Evolutionary conservation across 1,140 invertebrate species (phyloP), one percentile per base, ranked within the genome.

Genomic region (Drosophila baimaii): DNA sequence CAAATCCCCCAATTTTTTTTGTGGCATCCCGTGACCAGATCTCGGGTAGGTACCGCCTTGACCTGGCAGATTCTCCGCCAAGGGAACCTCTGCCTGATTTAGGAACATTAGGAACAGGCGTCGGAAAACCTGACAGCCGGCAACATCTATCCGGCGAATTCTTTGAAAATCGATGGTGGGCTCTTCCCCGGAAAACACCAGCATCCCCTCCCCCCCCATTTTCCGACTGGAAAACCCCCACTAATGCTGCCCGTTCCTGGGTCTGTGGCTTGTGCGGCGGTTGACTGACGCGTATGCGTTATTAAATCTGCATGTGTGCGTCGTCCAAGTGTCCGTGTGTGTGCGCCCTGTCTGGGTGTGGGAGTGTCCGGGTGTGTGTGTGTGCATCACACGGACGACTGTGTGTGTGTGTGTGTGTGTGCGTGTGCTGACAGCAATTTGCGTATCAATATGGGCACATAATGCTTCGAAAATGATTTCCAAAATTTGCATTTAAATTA

Each of bases 401-500:
- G n/a, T n/a, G n/a, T n/a, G 31, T 31, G 29, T n/a, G n/a, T n/a
- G 27, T 64, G 47, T 63, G 39, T 63, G 66, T 81, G 68, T 79
- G 83, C 44, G 83, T 86, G 51, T 58, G 84, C 83, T 84, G 84
- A 89, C 84, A 88, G 84, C 84, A 88, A 88, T 88, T 88, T 88
- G 84, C 84, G 84, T 88, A 88, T 88, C 84, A 88, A 88, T 88
- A 88, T 88, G 84, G 84, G 84, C 84, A 83, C 84, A 88, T 88
- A 88, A 88, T 88, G 84, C 85, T 89, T 84, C 77, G 84, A 88
- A 89, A 88, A 89, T 88, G 84, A 88, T 88, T 88, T 89, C 80
- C 80, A 84, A 88, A 88, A 88, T 88, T 88, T 88, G 84, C 84
- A 88, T 88, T 89, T 88, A 88, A 88, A 88, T 88, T 88, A 88